phyloP scores from a whole-genome alignment of 2,797 vertebrate species.

The Erithacus rubecula region DNA sequence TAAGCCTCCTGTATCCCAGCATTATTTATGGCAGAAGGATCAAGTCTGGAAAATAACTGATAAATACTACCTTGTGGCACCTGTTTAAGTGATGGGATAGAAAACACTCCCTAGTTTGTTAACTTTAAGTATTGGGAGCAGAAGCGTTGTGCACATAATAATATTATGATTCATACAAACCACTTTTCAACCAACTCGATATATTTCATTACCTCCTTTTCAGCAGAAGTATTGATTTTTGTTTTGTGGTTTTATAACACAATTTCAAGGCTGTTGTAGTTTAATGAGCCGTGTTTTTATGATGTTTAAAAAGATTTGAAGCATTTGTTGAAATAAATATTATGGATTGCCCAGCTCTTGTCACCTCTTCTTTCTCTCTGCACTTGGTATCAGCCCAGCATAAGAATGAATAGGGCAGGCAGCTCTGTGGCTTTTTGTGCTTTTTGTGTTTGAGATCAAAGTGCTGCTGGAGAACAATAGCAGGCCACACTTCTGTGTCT shows the following conservation, averaged over 20 bases:
- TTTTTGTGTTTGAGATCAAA: slow-evolving; percentile 89
- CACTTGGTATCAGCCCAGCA: slow-evolving; percentile 46
- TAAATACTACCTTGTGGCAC: slow-evolving; percentile 34
- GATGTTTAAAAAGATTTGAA: slow-evolving; percentile 83
- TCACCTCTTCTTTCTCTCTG: slow-evolving; percentile 25
- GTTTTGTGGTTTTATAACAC: slow-evolving; percentile 83
- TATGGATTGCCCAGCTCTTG: slow-evolving; percentile 75
- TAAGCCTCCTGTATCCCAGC: slow-evolving; percentile 71
- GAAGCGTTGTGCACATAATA: slow-evolving; percentile 70
- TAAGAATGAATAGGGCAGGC: slow-evolving; percentile 81
- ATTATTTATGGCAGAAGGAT: slow-evolving; percentile 76
- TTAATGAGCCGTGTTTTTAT: slow-evolving; percentile 83
- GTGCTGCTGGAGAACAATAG: slow-evolving; percentile 85
- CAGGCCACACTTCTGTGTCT: slow-evolving; percentile 76
- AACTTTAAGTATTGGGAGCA: slow-evolving; percentile 78
- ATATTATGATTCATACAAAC: slow-evolving; percentile 79
- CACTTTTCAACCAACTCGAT: slow-evolving; percentile 71
- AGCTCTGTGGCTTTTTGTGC: slow-evolving; percentile 82
- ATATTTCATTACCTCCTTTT: slow-evolving; percentile 80
- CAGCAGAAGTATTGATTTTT: slow-evolving; percentile 82
- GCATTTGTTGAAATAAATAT: slow-evolving; percentile 82
- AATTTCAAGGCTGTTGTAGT: slow-evolving; percentile 79
- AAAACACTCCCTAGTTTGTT: slow-evolving; percentile 70
- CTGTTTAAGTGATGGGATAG: slow-evolving; percentile 67
- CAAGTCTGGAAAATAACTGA: slow-evolving; percentile 52